phyloP scores from a whole-genome alignment of 2,888 invertebrate genomes.

The Bombylius discolor region DNA sequence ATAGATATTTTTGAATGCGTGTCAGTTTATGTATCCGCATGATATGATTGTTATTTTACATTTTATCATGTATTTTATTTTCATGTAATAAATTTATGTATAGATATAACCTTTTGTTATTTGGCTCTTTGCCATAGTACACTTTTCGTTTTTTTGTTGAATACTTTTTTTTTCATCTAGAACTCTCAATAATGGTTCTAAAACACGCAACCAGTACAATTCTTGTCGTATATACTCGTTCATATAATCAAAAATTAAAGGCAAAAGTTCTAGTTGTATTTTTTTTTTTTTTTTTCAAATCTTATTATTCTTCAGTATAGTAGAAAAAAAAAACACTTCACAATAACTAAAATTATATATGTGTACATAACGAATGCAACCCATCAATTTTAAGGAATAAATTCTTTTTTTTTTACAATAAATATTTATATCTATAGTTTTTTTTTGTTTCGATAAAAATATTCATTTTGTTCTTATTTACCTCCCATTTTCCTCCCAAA shows the following conservation, averaged over 20 bases:
- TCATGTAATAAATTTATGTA: too few relatives aligned
- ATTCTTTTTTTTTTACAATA: too few relatives aligned
- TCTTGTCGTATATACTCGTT: neutral
- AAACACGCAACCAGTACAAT: constrained; percentile 3
- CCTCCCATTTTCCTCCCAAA: constrained; percentile 4
- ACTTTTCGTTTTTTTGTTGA: too few relatives aligned
- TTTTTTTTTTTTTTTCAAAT: too few relatives aligned
- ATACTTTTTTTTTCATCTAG: too few relatives aligned
- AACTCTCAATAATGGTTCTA: neutral
- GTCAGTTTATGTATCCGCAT: too few relatives aligned
- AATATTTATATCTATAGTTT: too few relatives aligned
- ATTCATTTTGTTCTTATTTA: constrained; percentile 2
- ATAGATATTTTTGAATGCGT: too few relatives aligned
- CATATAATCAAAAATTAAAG: constrained; percentile 1
- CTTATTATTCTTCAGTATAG: too few relatives aligned
- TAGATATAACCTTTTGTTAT: neutral
- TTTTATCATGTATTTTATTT: too few relatives aligned
- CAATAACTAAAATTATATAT: neutral
- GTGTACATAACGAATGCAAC: neutral
- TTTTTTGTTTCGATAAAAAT: constrained; percentile 4
- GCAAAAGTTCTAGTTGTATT: neutral
- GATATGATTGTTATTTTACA: too few relatives aligned
- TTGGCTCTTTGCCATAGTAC: neutral
- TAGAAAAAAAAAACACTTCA: neutral
- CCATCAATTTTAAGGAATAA: constrained; percentile 1